Conservation (phyloP, 92 coral and sea anemone genomes). For the Isaurus tuberculatus region DNA sequence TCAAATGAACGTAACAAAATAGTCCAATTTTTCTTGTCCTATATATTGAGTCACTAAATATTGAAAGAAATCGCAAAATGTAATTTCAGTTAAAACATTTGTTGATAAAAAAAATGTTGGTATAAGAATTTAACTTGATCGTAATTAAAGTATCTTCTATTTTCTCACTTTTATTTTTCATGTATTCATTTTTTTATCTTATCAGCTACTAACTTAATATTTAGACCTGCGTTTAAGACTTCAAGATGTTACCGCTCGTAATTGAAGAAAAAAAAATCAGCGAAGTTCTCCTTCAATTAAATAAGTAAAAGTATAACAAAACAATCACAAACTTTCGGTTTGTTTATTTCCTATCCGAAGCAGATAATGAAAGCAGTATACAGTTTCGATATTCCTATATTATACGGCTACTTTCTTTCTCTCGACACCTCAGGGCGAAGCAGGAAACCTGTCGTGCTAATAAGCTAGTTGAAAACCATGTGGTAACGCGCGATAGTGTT, state of each 20-base stretch:
- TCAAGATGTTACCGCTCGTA: too few species aligned
- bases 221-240: neutral
- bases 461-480: conserved; percentile 44
- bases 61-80: too few species aligned
- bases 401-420: conserved; percentile 5
- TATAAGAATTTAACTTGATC: too few species aligned
- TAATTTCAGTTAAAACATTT: too few species aligned
- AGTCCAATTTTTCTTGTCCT: too few species aligned
- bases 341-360: neutral
- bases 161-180: too few species aligned
- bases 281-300: neutral
- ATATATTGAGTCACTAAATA: too few species aligned
- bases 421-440: conserved; percentile 39
- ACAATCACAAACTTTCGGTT: neutral
- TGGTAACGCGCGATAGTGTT: conserved; percentile 35
- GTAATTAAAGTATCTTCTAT: too few species aligned
- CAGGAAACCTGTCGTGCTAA: conserved; percentile 39
- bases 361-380: neutral
- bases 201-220: too few species aligned
- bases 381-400: neutral
- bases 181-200: too few species aligned
- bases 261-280: neutral
- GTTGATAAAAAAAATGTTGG: too few species aligned
- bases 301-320: neutral
- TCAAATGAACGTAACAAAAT: too few species aligned